Evolutionary conservation across 2,888 invertebrate genomes (phyloP).

Genomic region (Plebejus melissa): DNA sequence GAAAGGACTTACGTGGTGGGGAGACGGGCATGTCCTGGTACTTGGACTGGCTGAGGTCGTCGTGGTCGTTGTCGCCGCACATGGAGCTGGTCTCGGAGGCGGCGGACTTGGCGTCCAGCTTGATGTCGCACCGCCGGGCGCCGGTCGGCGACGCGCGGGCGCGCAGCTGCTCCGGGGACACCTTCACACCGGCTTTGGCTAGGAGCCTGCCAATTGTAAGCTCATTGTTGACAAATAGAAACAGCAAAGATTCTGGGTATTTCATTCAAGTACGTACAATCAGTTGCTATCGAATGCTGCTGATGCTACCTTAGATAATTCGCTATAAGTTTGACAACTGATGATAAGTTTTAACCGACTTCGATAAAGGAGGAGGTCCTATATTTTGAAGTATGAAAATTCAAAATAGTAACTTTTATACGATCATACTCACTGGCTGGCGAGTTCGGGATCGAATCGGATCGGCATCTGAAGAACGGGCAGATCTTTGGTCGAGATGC

Average conservation of each 20-base stretch:
- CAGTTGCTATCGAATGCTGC: too few species aligned
- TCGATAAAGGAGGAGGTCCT: too few species aligned
- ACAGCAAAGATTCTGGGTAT: too few species aligned
- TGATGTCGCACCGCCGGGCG: constrained; percentile 86
- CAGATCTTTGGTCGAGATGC: constrained; percentile 94
- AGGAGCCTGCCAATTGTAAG: constrained; percentile 76
- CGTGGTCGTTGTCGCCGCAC: constrained; percentile 90
- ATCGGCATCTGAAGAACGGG: constrained; percentile 96
- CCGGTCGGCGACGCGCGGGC: constrained; percentile 93
- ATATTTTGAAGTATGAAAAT: too few species aligned
- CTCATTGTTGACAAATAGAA: too few species aligned
- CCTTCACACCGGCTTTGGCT: constrained; percentile 93
- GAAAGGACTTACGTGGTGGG: constrained; percentile 75
- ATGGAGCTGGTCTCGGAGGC: constrained; percentile 86
- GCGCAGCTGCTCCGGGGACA: constrained; percentile 88
- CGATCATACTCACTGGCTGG: constrained; percentile 80
- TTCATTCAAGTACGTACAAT: too few species aligned
- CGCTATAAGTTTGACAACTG: too few species aligned
- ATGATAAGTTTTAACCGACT: too few species aligned
- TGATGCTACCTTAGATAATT: too few species aligned
- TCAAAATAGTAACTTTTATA: neutral
- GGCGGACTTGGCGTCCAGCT: constrained; percentile 87
- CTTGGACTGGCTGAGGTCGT: constrained; percentile 87
- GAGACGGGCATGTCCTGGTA: constrained; percentile 79
- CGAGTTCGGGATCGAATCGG: constrained; percentile 93